Percentiles rank a stretch among this genome's conserved stretches.
Evolutionary conservation across 1,140 invertebrate species (phyloP).

Genomic region (Maniola jurtina): DNA sequence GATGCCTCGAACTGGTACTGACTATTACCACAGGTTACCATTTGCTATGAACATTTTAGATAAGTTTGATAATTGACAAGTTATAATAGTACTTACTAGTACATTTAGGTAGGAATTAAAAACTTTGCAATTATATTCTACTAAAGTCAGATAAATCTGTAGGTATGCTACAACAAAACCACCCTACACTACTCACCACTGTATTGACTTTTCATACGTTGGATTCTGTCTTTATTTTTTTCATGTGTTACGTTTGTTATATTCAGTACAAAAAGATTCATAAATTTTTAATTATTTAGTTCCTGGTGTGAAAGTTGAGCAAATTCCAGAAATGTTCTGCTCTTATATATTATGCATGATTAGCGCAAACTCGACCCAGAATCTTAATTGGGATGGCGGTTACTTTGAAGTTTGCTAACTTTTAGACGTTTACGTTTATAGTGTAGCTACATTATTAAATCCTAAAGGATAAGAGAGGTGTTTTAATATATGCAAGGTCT

Average conservation of each 20-base stretch:
- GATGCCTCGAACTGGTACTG: too few species aligned
- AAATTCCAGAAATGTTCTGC: slow-evolving; percentile 6
- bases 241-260: background rate
- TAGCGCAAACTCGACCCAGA: slow-evolving; percentile 13
- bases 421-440: background rate
- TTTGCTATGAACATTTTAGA: too few species aligned
- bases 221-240: too few species aligned
- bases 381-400: slow-evolving; percentile 13
- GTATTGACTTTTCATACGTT: too few species aligned
- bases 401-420: slow-evolving; percentile 11
- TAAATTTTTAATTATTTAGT: slow-evolving; percentile 1
- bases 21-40: too few species aligned
- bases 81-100: too few species aligned
- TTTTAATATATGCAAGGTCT: background rate
- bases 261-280: background rate
- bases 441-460: background rate
- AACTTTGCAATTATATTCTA: too few species aligned
- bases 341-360: slow-evolving; percentile 15
- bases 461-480: background rate
- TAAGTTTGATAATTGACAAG: too few species aligned
- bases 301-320: slow-evolving; percentile 8
- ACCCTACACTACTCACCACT: too few species aligned
- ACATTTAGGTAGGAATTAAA: too few species aligned
- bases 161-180: too few species aligned
- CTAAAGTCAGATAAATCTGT: too few species aligned